Evolutionary conservation across 2,113 vertebrate genomes (phyloP).

Genomic region (Acrocephalus arundinaceus): DNA sequence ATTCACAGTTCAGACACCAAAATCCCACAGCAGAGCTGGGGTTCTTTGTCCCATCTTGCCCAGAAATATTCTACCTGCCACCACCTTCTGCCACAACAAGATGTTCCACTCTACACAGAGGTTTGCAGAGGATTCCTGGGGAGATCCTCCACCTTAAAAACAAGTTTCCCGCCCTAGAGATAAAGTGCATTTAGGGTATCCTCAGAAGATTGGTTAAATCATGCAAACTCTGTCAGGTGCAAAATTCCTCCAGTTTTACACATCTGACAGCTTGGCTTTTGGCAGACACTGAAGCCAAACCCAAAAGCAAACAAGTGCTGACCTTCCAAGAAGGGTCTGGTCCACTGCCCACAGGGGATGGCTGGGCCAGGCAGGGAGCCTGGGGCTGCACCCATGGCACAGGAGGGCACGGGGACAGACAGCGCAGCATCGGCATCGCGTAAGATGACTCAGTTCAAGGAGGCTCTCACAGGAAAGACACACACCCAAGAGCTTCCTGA

Average conservation of each 20-base stretch:
- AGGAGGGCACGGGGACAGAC: accelerated
- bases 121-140: neutral
- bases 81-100: neutral
- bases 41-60: neutral
- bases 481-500: slow-evolving; percentile 60
- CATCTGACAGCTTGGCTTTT: neutral
- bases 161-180: neutral
- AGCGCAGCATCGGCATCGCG: accelerated
- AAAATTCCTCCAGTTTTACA: neutral
- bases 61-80: neutral
- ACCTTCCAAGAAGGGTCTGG: neutral
- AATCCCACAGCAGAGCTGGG: neutral
- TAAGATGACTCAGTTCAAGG: slow-evolving; percentile 19
- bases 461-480: slow-evolving; percentile 53
- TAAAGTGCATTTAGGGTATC: neutral
- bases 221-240: neutral
- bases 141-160: neutral
- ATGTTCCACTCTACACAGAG: neutral
- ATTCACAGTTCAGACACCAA: neutral
- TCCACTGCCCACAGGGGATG: accelerated
- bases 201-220: neutral
- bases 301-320: neutral
- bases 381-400: neutral
- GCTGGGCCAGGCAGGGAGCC: neutral
- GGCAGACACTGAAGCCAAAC: neutral